A percentile compares a stretch with the other conserved stretches of the same genome.
phyloP scores from a whole-genome alignment of 1,140 invertebrate genomes.

The Drosophila sp. region DNA sequence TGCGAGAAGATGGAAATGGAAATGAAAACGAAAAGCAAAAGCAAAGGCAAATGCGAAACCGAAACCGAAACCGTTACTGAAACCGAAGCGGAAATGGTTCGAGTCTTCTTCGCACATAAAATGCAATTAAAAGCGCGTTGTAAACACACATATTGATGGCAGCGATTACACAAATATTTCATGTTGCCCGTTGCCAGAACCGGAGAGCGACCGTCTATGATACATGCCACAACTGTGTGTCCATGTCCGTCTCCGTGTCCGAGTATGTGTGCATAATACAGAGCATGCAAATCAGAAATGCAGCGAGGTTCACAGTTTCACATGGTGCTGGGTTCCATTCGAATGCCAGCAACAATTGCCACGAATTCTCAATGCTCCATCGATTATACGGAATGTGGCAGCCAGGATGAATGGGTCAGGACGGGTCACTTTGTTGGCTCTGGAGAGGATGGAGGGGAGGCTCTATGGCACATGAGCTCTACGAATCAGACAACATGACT shows the following conservation, averaged over 20 bases:
- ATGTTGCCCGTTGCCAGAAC: conserved; percentile 25
- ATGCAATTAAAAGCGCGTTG: conserved; percentile 56
- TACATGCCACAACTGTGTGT: conserved; percentile 7
- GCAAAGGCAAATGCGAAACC: neutral
- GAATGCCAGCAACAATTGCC: conserved; percentile 45
- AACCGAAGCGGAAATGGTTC: conserved; percentile 31
- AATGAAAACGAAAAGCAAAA: neutral
- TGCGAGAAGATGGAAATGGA: no score
- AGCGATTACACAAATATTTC: conserved; percentile 56
- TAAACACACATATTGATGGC: conserved; percentile 50
- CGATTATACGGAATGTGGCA: conserved; percentile 14
- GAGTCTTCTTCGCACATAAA: conserved; percentile 21
- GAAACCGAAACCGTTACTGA: conserved; percentile 12
- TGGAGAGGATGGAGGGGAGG: neutral
- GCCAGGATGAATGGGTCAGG: neutral
- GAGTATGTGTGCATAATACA: conserved; percentile 13
- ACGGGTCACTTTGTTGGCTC: neutral
- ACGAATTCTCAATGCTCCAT: conserved; percentile 44
- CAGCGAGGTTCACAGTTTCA: conserved; percentile 12
- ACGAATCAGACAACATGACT: conserved; percentile 17
- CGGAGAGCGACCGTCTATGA: conserved; percentile 12
- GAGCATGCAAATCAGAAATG: conserved; percentile 37
- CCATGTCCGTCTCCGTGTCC: conserved; percentile 2
- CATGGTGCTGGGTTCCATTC: conserved; percentile 39
- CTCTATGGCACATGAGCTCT: neutral